Evolutionary conservation across 2,888 invertebrate genomes (phyloP), one percentile per base, ranked within the genome.

Genomic region (Entomobrya multifasciata): DNA sequence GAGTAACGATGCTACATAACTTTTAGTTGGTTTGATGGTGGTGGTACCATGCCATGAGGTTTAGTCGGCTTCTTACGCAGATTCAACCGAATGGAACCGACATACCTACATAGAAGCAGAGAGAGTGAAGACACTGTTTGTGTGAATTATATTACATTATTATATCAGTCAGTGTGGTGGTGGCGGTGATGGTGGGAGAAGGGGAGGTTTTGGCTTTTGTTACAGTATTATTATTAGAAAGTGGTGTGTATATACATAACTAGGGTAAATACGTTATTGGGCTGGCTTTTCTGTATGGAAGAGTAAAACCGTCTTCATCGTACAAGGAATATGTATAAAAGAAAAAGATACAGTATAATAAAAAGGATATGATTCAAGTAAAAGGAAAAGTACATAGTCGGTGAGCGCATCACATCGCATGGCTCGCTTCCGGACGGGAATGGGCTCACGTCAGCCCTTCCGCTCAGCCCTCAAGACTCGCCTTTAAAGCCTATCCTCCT

Each of bases 361-460:
- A 55, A 80, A 84, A 67, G 84, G 84, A 84, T 82, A 82, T 82
- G 27, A 74, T 74, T 74, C 27, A 84, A 67, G 77, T 22, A 41
- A 44, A 74, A 60, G 81, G 49, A 67, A 70, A 84, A 67, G 74
- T 74, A 41, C 22, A 83, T 76, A 87, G 89, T 87, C 79, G 89
- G 89, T 88, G 88, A 87, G 90, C 89, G 90, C 89, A 90, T 90
- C 90, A 88, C 90, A 90, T 90, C 89, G 90, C 90, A 90, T 90
- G 90, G 88, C 89, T 90, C 89, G 90, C 90, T 90, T 91, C 91
- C 91, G 90, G 91, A 90, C 90, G 91, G 91, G 90, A 91, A 91
- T 91, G 91, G 91, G 90, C 90, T 89, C 91, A 91, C 91, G 91
- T 90, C 90, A 90, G 90, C 91, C 88, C 90, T 88, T 90, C 89